Base-by-base conservation (phyloP, 2,888 invertebrate species). In the Clitarchus hookeri region DNA sequence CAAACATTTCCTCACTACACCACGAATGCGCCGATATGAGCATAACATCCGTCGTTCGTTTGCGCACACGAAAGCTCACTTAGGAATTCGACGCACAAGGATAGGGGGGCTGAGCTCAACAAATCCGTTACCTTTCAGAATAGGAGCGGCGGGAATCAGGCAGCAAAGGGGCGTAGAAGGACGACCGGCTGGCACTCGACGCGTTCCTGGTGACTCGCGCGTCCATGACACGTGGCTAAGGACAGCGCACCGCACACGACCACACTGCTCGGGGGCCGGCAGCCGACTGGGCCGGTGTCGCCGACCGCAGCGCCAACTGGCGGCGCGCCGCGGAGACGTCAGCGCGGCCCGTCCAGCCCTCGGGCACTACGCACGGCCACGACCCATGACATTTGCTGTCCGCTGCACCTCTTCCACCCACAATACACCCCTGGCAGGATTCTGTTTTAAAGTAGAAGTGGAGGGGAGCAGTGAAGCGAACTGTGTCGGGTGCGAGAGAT, bases 121-220 rank as follows among this genome's bases (percentile, higher is more conserved):
- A 48, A 48, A 16, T 23, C 65, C 65, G 65, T 77, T 87, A 88
- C 88, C 88, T 88, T 85, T 88, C 88, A 6, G 88, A 88, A 84
- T 88, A 88, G 26, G 88, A 88, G 16, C 88, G 86, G 23, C 88
- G 82, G 87, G 25, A 85, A 48, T 27, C 87, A 9, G 8, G 19
- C 23, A 1, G n/a, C 11, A 44, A 11, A 23, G 80, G 84, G 4
- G 77, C 48, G 23, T 83, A 86, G 26, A 84, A 84, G 13, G 84
- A 78, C n/a, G 86, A 79, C 25, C 44, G 85, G 6, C 83, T 78
- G 54, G 85, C 54, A 11, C 26, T 65, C 3, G 83, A 84, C n/a
- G 83, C 26, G 65, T 86, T 86, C 48, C 86, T 44, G n/a, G 78
- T 78, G 23, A 86, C 26, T 78, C 53, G 84, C 44, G 84, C 86